Evolutionary conservation across 2,113 vertebrate species (phyloP).

Genomic region (Gambusia holbrooki): DNA sequence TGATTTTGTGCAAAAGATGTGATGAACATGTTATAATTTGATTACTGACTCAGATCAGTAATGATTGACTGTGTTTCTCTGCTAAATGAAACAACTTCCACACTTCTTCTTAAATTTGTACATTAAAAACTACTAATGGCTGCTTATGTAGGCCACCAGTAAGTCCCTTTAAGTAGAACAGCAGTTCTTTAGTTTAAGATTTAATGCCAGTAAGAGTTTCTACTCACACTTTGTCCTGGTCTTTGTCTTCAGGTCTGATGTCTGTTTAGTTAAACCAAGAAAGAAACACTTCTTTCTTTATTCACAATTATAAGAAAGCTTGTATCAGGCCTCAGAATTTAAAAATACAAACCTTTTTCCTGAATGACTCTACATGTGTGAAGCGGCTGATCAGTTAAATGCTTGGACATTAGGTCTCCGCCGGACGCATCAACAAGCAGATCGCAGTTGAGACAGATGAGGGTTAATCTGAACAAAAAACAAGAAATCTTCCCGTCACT

Average conservation of each 20-base stretch:
- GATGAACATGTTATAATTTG: too few relatives aligned
- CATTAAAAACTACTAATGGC: neutral
- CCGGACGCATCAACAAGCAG: constrained; percentile 85
- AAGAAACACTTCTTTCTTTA: neutral
- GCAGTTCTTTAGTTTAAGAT: neutral
- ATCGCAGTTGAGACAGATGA: constrained; percentile 93
- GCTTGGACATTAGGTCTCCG: constrained; percentile 90
- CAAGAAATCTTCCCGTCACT: neutral
- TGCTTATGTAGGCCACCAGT: neutral
- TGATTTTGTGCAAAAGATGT: too few relatives aligned
- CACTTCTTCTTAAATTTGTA: too few relatives aligned
- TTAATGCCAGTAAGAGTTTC: constrained; percentile 29
- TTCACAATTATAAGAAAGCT: neutral
- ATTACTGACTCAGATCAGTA: too few relatives aligned
- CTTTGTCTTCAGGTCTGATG: constrained; percentile 40
- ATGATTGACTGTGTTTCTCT: too few relatives aligned
- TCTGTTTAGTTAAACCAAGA: constrained; percentile 56
- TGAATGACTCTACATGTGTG: constrained; percentile 90
- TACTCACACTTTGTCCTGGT: constrained; percentile 68
- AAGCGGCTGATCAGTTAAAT: constrained; percentile 85
- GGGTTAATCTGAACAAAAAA: constrained; percentile 78
- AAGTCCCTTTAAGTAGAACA: neutral
- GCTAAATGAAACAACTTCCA: too few relatives aligned
- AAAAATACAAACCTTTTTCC: constrained; percentile 82
- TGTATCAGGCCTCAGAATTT: neutral